Evolutionary conservation across 1,140 invertebrate genomes (phyloP).

Genomic region (Orchesella cincta): DNA sequence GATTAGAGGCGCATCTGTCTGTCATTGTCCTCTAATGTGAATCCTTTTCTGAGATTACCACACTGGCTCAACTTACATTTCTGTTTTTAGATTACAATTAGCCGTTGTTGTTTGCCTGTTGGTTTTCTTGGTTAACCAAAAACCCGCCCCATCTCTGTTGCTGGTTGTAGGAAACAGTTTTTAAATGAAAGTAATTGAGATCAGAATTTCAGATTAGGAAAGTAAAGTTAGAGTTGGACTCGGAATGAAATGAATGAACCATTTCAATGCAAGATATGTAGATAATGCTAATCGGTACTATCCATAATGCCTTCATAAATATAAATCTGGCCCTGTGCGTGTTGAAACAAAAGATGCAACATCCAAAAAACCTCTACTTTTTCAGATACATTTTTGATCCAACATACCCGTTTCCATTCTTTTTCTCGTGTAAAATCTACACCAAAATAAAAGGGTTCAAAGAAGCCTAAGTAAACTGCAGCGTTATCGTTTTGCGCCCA

Average conservation of each 20-base stretch:
- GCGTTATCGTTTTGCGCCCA: too few relatives aligned
- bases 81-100: too few relatives aligned
- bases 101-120: too few relatives aligned
- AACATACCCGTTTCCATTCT: neutral
- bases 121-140: too few relatives aligned
- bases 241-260: neutral
- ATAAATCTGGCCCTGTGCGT: neutral
- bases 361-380: neutral
- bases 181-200: neutral
- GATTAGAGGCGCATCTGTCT: too few relatives aligned
- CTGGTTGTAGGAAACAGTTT: too few relatives aligned
- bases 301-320: neutral
- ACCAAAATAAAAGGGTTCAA: neutral
- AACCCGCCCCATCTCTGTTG: too few relatives aligned
- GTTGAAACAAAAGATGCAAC: neutral
- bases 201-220: neutral
- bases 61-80: too few relatives aligned
- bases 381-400: neutral
- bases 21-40: too few relatives aligned
- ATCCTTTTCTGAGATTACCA: too few relatives aligned
- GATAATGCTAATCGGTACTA: slow-evolving; percentile 13
- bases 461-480: neutral
- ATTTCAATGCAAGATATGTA: slow-evolving; percentile 4
- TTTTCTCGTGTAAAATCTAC: neutral
- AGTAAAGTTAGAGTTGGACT: neutral